Percentiles rank a stretch among this genome's conserved stretches.
These are phyloP conservation scores for Eidolon dupreanum DNA, from an alignment of 2,797 vertebrate species.

Conservation along the genomic window DNA sequence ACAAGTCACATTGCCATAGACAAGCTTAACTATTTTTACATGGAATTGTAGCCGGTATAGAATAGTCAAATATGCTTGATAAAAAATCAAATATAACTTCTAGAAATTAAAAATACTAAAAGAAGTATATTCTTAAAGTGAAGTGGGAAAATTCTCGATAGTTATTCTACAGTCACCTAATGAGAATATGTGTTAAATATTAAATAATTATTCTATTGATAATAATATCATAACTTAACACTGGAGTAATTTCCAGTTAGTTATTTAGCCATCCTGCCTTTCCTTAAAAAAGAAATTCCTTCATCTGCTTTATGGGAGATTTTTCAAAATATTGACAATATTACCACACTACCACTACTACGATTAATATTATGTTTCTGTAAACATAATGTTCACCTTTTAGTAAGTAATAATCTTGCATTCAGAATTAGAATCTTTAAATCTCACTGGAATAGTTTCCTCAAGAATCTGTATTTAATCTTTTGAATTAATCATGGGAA, in stretches of 20 bases:
- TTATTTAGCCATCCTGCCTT: background rate
- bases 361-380: background rate
- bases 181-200: background rate
- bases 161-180: background rate
- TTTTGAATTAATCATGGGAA: background rate
- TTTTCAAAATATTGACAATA: background rate
- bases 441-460: background rate
- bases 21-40: background rate
- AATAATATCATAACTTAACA: background rate
- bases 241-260: background rate
- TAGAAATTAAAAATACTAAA: background rate
- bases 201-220: background rate
- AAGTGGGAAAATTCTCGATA: background rate
- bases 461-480: background rate
- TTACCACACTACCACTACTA: background rate
- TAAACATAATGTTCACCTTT: background rate
- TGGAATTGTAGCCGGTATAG: background rate
- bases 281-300: background rate
- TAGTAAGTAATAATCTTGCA: background rate
- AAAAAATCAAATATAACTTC: background rate
- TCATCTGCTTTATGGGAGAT: background rate
- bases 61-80: background rate
- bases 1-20: background rate
- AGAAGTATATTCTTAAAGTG: background rate
- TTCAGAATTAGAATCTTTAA: constrained; percentile 9